These are phyloP conservation scores for Calcarius lapponicus DNA, from an alignment of 2,797 vertebrate species.

Conservation along the genomic window DNA sequence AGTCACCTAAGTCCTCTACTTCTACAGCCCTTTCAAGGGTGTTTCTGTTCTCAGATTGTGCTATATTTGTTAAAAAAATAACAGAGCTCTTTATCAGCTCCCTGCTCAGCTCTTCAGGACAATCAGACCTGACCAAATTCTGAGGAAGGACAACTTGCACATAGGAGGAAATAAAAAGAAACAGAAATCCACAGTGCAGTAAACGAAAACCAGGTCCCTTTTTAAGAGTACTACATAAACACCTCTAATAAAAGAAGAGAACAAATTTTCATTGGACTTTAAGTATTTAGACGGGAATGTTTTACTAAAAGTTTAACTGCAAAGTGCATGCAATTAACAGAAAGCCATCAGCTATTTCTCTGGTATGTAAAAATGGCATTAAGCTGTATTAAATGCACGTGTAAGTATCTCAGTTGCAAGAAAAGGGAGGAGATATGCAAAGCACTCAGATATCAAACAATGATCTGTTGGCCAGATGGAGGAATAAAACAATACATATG, in stretches of 20 bases:
- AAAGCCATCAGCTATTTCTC: constrained; percentile 66
- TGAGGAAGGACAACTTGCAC: constrained; percentile 5
- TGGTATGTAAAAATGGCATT: constrained; percentile 66
- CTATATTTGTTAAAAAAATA: neutral
- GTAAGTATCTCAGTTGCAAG: constrained; percentile 72
- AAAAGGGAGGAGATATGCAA: constrained; percentile 73
- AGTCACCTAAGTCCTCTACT: constrained; percentile 43
- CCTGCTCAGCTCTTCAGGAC: neutral
- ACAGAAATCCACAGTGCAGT: constrained; percentile 20
- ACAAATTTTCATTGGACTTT: constrained; percentile 60
- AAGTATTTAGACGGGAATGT: constrained; percentile 49
- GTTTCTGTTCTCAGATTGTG: neutral
- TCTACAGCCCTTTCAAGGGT: constrained; percentile 39
- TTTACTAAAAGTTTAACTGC: constrained; percentile 61
- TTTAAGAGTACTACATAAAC: constrained; percentile 69
- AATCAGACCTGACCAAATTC: neutral
- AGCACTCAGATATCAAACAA: constrained; percentile 72
- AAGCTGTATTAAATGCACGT: constrained; percentile 66
- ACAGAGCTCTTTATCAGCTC: neutral
- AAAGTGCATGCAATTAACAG: constrained; percentile 61
- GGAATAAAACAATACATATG: constrained; percentile 78
- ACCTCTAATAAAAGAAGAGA: constrained; percentile 62
- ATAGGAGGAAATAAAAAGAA: constrained; percentile 16
- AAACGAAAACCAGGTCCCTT: constrained; percentile 58
- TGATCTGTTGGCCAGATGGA: constrained; percentile 76